Evolutionary conservation across 2,113 vertebrate species (phyloP), one percentile per base, ranked within the genome.

Genomic region (Channa argus): DNA sequence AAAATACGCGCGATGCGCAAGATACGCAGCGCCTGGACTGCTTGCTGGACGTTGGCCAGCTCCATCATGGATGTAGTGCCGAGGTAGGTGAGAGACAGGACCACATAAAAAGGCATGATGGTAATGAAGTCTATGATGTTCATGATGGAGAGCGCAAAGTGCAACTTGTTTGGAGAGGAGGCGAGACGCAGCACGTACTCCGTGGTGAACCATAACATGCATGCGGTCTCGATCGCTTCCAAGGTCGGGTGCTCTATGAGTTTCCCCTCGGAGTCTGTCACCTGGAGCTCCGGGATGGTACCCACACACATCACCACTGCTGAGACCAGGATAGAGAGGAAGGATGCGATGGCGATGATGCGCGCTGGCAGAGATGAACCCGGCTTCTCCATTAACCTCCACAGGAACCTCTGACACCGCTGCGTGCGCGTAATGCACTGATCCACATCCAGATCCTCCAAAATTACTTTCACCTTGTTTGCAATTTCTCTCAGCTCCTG

Each of bases 331-430:
- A 99, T 95, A 81, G 96, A 97, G 67, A 98, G 91, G 77, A 99
- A 99, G 37, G 97, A 99, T 0, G 96, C 85, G 50, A 99, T 94
- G 9, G 98, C 96, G 0, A 97, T 91, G 14, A 96, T 87, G 63
- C 97, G 94, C 53, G 98, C 97, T 0, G 96, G 90, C 62, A 94
- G 90, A 0, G 98, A 99, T 0, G 98, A 99, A 46, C 94, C 97
- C 0, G 98, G 98, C 77, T 99, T 98, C 92, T 99, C 98, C 95
- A 99, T 95, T 82, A 99, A 94, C 80, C 94, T 96, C 97, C 97
- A 99, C 60, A 99, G 82, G 61, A 89, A 95, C 87, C 96, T 96
- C 90, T 97, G 96, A 84, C 95, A 96, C 63, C 89, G 95, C 86
- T 95, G 95, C 85, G 94, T 95, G 82, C 94, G 91, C 73, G 93